phyloP scores from a whole-genome alignment of 1,140 invertebrate genomes.

The Spodoptera frugiperda region DNA sequence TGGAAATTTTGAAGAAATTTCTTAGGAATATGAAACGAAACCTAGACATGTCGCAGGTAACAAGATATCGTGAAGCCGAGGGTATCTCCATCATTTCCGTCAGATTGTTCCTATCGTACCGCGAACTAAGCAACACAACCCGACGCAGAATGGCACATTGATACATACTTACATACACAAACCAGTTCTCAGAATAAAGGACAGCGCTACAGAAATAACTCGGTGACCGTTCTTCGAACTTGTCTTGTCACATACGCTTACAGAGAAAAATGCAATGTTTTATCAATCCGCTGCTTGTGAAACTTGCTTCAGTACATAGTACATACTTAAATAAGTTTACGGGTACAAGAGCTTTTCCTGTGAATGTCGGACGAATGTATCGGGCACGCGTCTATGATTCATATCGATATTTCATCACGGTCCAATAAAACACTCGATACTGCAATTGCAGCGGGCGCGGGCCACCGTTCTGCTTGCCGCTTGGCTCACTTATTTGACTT shows the following conservation, averaged over 20 bases:
- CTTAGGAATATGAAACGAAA: neutral
- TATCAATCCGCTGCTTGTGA: neutral
- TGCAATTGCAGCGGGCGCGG: slow-evolving; percentile 49
- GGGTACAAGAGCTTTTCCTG: neutral
- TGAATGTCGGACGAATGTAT: slow-evolving; percentile 25
- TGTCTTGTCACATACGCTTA: slow-evolving; percentile 38
- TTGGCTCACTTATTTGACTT: slow-evolving; percentile 79
- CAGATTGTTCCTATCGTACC: slow-evolving; percentile 65
- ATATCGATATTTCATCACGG: slow-evolving; percentile 49
- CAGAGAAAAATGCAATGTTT: slow-evolving; percentile 24
- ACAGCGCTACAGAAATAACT: slow-evolving; percentile 49
- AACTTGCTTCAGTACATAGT: neutral
- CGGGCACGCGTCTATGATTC: slow-evolving; percentile 33
- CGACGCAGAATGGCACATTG: slow-evolving; percentile 42
- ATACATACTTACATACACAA: slow-evolving; percentile 41
- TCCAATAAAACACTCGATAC: slow-evolving; percentile 48
- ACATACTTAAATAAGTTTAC: neutral
- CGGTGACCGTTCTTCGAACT: slow-evolving; percentile 35
- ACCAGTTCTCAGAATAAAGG: slow-evolving; percentile 49
- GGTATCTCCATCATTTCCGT: slow-evolving; percentile 69
- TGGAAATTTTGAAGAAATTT: neutral
- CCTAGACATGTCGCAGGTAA: slow-evolving; percentile 13
- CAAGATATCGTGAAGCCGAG: slow-evolving; percentile 26
- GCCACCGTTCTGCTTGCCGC: slow-evolving; percentile 46
- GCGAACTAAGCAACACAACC: slow-evolving; percentile 54